Evolutionary conservation across 2,888 invertebrate species (phyloP), one percentile per base, ranked within the genome.

Genomic region (Diarsia rubi): DNA sequence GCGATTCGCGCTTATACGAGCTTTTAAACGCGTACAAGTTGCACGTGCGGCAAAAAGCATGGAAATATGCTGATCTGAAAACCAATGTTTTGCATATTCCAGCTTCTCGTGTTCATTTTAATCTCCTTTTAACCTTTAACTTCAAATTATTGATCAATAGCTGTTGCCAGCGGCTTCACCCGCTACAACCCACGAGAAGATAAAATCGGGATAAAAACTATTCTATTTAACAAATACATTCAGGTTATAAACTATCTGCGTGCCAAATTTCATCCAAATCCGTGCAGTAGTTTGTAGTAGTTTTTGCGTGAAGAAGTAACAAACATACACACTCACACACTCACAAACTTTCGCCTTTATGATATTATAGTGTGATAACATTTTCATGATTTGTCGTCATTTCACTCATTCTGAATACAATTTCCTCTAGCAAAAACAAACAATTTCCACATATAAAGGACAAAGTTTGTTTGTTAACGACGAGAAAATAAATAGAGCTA

Each of bases 401-500:
- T 52, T 24, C 24, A 14, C 5, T 54, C 54, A 24, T 14, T 12
- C 54, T 42, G 16, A 47, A 37, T n/a, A 60, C 31, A n/a, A 6
- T 19, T 31, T 16, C 54, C 54, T 4, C 2, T 1, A 21, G 11
- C 2, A 4, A 24, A 24, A 27, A 24, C n/a, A 16, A 16, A 14
- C 11, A n/a, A 77, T 57, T 31, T 24, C 16, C 21, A 59, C 5
- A 31, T 12, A 67, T 1, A 52, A 60, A 60, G 11, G 31, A 59
- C 16, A 49, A n/a, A 31, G 19, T 27, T 52, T 75, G 16, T 59
- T 52, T 8, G 37, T 0, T 14, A 45, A 45, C 19, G 45, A 60
- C n/a, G 42, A n/a, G 27, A 27, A 45, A 44, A 79, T 42, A 71
- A 27, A 62, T 45, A 37, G 31, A 69, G 16, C 5, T 4, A 14